Conservation (phyloP, 1,140 invertebrate genomes). For the Myzus persicae region DNA sequence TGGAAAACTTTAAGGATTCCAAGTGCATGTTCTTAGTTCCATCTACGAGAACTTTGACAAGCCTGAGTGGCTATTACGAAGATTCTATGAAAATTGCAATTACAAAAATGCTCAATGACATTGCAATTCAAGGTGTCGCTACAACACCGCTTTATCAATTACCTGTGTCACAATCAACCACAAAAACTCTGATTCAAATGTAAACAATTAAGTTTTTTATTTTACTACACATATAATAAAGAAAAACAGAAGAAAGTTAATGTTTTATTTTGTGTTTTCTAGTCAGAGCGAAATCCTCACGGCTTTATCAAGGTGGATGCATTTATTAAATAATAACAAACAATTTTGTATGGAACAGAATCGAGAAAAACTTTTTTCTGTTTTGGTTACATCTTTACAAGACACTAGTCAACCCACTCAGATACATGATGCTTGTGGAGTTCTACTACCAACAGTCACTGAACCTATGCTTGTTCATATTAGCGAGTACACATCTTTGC, state of each 20-base stretch:
- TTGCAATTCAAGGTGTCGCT: conserved; percentile 50
- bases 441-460: conserved; percentile 70
- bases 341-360: conserved; percentile 59
- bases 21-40: conserved; percentile 59
- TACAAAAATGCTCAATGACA: conserved; percentile 44
- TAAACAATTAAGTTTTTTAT: neutral
- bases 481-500: conserved; percentile 52
- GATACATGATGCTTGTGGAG: conserved; percentile 70
- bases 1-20: conserved; percentile 57
- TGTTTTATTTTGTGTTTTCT: conserved; percentile 56
- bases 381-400: conserved; percentile 57
- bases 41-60: conserved; percentile 61
- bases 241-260: neutral
- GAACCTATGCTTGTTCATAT: conserved; percentile 68
- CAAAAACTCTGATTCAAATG: conserved; percentile 56
- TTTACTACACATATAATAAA: neutral
- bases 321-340: conserved; percentile 67
- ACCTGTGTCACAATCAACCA: neutral
- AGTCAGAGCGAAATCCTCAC: conserved; percentile 76
- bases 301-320: conserved; percentile 73
- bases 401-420: conserved; percentile 66
- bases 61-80: conserved; percentile 64
- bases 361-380: conserved; percentile 59
- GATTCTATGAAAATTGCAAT: conserved; percentile 67
- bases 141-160: conserved; percentile 49